A percentile compares a stretch with the other conserved stretches of the same genome.
Evolutionary conservation across 2,888 invertebrate genomes (phyloP).

Genomic region (Xylota segnis): DNA sequence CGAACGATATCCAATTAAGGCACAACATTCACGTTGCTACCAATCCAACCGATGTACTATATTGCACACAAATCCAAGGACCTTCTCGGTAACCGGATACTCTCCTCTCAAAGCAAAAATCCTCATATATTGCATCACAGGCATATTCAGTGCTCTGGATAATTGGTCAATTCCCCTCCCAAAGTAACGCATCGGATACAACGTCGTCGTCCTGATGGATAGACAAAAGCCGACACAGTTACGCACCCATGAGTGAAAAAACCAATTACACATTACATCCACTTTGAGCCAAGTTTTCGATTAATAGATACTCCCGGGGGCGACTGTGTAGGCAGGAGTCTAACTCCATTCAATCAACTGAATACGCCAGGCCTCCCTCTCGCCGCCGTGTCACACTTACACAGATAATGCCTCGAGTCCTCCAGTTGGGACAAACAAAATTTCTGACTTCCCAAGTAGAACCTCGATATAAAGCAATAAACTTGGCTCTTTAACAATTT

Average conservation of each 20-base stretch:
- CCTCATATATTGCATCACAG: not conserved
- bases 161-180: slow-evolving; percentile 36
- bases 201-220: not conserved
- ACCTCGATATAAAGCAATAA: slow-evolving; percentile 14
- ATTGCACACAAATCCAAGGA: too few species aligned
- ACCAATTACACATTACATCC: slow-evolving; percentile 33
- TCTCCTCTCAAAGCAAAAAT: not conserved
- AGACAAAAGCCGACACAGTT: slow-evolving; percentile 1
- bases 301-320: slow-evolving; percentile 1
- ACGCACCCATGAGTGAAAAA: slow-evolving; percentile 47
- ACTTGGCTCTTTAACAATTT: slow-evolving; percentile 6
- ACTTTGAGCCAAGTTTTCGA: slow-evolving; percentile 14
- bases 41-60: too few species aligned
- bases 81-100: not conserved
- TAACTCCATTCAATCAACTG: slow-evolving; percentile 27
- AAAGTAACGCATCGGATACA: not conserved
- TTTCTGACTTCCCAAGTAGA: not conserved
- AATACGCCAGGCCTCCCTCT: not conserved
- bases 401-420: not conserved
- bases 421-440: not conserved
- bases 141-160: slow-evolving; percentile 6
- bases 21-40: not conserved
- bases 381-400: too few species aligned
- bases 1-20: not conserved
- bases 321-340: too few species aligned